Base-by-base conservation (phyloP, 2,113 vertebrate species). In the Callocephalon fimbriatum region DNA sequence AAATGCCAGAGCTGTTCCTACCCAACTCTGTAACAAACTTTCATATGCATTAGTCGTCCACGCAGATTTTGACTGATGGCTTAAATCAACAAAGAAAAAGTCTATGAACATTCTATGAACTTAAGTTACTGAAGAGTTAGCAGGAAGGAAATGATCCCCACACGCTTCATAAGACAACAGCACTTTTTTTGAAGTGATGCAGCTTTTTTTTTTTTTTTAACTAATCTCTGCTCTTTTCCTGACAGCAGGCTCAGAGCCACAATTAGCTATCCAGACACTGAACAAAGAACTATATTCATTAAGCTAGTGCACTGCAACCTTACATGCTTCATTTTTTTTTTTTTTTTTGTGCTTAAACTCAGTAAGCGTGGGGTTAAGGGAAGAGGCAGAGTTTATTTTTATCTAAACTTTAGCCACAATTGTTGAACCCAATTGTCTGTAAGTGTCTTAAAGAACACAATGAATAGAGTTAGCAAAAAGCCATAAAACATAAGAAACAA, bases 241-340 rank as follows among this genome's bases (percentile, higher is more conserved):
- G 68, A 66, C 7, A 56, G 75, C n/a, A 86, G 44, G 37, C 40
- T 75, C 20, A 77, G 42, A 51, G 73, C 18, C 42, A 76, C 37
- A 76, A 40, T 45, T 25, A 62, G 12, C 31, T 53, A 15, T 35
- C 32, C 45, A 48, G 66, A 53, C 10, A 53, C 0, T 14, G 19
- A 90, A 66, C 25, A 58, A 35, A 18, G 16, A 70, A 83, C 82
- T 53, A 85, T 2, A 67, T 3, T 59, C 12, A 51, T 47, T 67
- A 73, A 74, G 16, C 9, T 18, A 73, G 7, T 26, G 26, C 35
- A 78, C n/a, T 73, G 71, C 17, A 65, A n/a, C 8, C 42, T 62
- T n/a, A 53, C 1, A 16, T 9, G 32, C 22, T 66, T 53, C 0
- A 0, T 38, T 63, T 7, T 79, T n/a, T 47, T 58, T 72, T 37